phyloP scores from a whole-genome alignment of 2,797 vertebrate species.

The Calcarius lapponicus region DNA sequence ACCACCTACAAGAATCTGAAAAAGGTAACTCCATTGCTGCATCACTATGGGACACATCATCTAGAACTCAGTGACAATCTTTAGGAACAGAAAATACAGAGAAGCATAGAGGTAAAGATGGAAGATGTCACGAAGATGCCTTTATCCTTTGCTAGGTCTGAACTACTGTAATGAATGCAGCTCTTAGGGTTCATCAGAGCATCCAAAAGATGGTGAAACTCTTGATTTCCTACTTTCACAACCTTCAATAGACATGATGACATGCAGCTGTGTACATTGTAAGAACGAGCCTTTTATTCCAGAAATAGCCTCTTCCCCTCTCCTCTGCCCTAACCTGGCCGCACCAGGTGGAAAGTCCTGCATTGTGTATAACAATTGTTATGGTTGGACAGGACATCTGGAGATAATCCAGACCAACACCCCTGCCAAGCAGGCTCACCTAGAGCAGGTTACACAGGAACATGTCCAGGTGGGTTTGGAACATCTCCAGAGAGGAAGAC shows the following conservation, averaged over 20 bases:
- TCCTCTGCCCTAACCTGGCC: background rate
- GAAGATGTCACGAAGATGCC: background rate
- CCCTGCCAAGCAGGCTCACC: background rate
- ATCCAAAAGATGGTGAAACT: background rate
- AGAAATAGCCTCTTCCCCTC: background rate
- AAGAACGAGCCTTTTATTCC: background rate
- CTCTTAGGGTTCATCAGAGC: background rate
- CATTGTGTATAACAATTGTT: background rate
- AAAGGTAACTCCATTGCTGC: background rate
- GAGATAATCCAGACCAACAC: background rate
- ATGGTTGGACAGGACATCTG: background rate
- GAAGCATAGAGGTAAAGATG: background rate
- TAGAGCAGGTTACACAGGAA: background rate
- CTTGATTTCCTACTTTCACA: background rate
- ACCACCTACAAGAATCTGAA: background rate
- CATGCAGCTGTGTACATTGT: background rate
- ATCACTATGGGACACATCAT: background rate
- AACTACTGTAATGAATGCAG: background rate
- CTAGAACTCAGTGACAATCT: background rate
- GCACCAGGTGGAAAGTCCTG: background rate
- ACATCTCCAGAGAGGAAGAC: background rate
- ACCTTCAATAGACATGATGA: background rate
- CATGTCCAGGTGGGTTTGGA: fast-evolving
- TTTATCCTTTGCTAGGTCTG: background rate
- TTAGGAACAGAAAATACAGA: background rate